Evolutionary conservation across 1,140 invertebrate genomes (phyloP).

Genomic region (Zaprionus capensis): DNA sequence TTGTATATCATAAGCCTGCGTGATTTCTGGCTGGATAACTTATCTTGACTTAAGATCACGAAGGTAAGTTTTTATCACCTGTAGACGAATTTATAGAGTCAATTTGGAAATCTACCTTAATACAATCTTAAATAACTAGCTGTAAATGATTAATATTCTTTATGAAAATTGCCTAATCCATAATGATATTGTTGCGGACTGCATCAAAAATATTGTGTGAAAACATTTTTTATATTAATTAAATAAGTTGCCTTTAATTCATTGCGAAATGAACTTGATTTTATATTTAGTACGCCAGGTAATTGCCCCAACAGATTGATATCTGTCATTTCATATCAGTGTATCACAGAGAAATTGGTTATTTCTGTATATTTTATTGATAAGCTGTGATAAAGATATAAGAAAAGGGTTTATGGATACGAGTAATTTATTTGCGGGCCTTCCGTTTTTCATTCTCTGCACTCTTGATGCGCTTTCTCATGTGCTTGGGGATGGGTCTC

Average conservation of each 20-base stretch:
- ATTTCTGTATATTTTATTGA: not conserved
- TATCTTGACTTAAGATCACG: not conserved
- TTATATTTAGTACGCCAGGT: no score
- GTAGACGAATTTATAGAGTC: not conserved
- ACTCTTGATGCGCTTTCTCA: slow-evolving; percentile 74
- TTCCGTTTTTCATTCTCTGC: slow-evolving; percentile 59
- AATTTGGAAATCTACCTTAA: not conserved
- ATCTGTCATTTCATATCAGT: no score
- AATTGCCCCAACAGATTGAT: no score
- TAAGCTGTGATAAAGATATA: not conserved
- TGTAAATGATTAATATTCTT: not conserved
- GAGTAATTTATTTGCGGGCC: slow-evolving; percentile 23
- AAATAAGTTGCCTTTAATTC: no score
- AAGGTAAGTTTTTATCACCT: not conserved
- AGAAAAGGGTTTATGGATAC: not conserved
- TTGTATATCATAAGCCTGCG: not conserved
- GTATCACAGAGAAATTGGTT: not conserved
- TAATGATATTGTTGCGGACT: no score
- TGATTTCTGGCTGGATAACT: not conserved
- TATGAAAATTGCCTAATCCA: no score
- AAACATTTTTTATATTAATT: no score
- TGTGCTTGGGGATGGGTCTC: slow-evolving; percentile 76
- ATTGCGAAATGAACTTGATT: no score
- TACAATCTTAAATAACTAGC: not conserved
- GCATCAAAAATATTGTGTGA: no score